These are phyloP conservation scores for Sarcophilus harrisii DNA, from an alignment of 2,797 vertebrate species.

Conservation along the genomic window DNA sequence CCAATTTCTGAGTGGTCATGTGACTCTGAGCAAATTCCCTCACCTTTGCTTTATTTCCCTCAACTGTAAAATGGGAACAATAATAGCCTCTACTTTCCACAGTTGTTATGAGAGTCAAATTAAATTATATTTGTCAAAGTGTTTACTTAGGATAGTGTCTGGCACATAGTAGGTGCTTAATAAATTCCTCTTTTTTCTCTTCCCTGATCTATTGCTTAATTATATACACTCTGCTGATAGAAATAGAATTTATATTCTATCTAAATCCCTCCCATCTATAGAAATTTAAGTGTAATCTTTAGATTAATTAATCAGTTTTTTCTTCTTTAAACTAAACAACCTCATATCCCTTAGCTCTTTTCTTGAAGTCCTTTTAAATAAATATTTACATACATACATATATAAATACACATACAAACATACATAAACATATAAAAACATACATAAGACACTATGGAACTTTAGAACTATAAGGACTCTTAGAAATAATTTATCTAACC, in stretches of 20 bases:
- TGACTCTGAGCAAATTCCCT: neutral
- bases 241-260: neutral
- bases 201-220: neutral
- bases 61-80: neutral
- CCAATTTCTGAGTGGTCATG: neutral
- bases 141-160: too few species aligned
- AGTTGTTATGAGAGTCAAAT: neutral
- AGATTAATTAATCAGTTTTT: neutral
- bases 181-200: neutral
- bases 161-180: neutral
- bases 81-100: neutral
- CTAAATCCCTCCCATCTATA: neutral
- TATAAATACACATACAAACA: too few species aligned
- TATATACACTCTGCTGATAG: neutral
- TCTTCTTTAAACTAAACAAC: neutral
- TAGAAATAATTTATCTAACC: neutral
- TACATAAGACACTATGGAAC: neutral
- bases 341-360: neutral
- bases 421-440: too few species aligned
- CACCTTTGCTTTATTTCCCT: neutral
- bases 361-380: neutral
- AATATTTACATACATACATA: too few species aligned
- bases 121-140: neutral
- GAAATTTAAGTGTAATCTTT: neutral
- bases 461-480: neutral